Percentiles rank a stretch among this genome's conserved stretches.
These are phyloP conservation scores for Drosophila nasuta DNA, from an alignment of 1,140 invertebrate genomes.

Conservation along the genomic window DNA sequence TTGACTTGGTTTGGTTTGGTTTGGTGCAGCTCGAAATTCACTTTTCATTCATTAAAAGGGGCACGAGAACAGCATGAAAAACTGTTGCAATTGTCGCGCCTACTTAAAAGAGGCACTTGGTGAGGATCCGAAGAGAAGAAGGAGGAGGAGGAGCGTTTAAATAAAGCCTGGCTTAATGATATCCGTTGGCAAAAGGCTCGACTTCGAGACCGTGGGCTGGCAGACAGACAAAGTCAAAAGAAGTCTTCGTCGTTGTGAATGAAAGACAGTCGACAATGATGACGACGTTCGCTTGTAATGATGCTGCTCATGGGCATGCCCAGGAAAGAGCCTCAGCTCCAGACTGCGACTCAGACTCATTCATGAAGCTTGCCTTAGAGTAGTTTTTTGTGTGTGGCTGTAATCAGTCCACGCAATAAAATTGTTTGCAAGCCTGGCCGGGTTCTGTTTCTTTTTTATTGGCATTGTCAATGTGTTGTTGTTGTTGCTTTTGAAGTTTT, in stretches of 20 bases:
- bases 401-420: slow-evolving; percentile 84
- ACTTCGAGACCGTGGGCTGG: slow-evolving; percentile 57
- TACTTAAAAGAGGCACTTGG: slow-evolving; percentile 64
- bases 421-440: slow-evolving; percentile 71
- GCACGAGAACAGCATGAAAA: slow-evolving; percentile 49
- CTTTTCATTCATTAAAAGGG: slow-evolving; percentile 63
- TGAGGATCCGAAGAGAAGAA: background rate
- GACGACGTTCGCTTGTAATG: slow-evolving; percentile 57
- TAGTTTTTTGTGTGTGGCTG: slow-evolving; percentile 59
- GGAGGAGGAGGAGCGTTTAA: slow-evolving; percentile 43
- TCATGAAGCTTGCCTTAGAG: slow-evolving; percentile 69
- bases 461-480: slow-evolving; percentile 58
- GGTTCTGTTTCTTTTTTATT: slow-evolving; percentile 70
- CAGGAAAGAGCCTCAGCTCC: slow-evolving; percentile 31
- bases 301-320: slow-evolving; percentile 44
- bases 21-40: slow-evolving; percentile 39
- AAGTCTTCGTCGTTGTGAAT: slow-evolving; percentile 53
- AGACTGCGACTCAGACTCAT: slow-evolving; percentile 63
- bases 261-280: slow-evolving; percentile 64
- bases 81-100: slow-evolving; percentile 82
- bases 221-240: slow-evolving; percentile 31
- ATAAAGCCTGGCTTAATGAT: slow-evolving; percentile 81
- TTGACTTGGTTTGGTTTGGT: background rate
- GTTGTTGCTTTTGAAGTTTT: slow-evolving; percentile 68
- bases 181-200: slow-evolving; percentile 62